A percentile compares a stretch with the other conserved stretches of the same genome.
These are phyloP conservation scores for Furcifer pardalis DNA, from an alignment of 2,797 vertebrate species.

Conservation along the genomic window DNA sequence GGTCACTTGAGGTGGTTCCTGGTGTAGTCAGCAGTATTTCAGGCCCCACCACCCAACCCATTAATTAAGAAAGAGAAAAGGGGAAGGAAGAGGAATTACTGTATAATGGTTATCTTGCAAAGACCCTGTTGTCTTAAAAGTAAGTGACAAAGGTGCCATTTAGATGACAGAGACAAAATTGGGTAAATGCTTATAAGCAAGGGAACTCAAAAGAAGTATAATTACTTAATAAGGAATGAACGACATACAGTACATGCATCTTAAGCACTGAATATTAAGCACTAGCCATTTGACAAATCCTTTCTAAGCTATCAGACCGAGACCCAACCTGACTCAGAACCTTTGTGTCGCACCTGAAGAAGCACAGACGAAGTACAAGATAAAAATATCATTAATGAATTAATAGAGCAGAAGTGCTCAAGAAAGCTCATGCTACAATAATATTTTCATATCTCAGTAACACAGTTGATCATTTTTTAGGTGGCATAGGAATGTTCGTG, in stretches of 20 bases:
- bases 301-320: background rate
- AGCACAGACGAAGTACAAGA: background rate
- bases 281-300: background rate
- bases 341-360: background rate
- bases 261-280: background rate
- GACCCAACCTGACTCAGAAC: background rate
- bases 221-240: background rate
- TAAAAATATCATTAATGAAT: background rate
- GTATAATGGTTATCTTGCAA: background rate
- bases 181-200: background rate
- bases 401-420: background rate
- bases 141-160: background rate
- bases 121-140: background rate
- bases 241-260: background rate
- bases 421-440: background rate
- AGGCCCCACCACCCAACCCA: background rate
- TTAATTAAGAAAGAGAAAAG: background rate
- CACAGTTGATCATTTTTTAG: background rate
- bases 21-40: background rate
- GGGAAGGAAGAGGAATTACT: background rate
- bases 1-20: no score
- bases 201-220: background rate
- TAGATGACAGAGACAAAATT: background rate
- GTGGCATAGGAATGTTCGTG: background rate
- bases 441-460: background rate